Base-by-base conservation (phyloP, 2,888 invertebrate species). In the Blastobasis lacticolella region DNA sequence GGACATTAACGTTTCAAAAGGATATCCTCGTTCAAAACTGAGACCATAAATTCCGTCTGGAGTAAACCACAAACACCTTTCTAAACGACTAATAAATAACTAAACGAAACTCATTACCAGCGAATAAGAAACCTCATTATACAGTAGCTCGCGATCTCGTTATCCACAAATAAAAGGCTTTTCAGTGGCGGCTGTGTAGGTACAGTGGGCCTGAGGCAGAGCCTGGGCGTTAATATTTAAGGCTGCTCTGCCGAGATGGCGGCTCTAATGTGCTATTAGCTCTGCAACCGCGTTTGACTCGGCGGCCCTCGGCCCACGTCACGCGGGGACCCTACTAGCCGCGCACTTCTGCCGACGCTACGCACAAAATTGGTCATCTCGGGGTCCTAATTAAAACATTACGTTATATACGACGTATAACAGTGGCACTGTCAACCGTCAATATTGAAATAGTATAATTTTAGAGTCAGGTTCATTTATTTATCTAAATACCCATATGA, bases 221-320 rank as follows among this genome's bases (percentile, higher is more conserved):
- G 42, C 9, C n/a, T 42, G 42, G 64, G 73, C 75, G 76, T 81
- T 78, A 82, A 83, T 83, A 83, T 82, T 81, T 78, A 78, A 81
- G 78, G 70, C 71, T 69, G 63, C 66, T 69, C 67, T 62, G 67
- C 59, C 64, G 73, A 75, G 77, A 73, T 74, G 73, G 74, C 67
- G 67, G 66, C 72, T 77, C 77, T 82, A 81, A 82, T 81, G 81
- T 75, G 78, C 79, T 81, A 78, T 81, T 80, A 78, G 74, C 71
- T 58, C 59, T 65, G 62, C 60, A 72, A 68, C 74, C 72, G 66
- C 71, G 64, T 64, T 71, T 63, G 55, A 45, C 53, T 46, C 37
- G 38, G 43, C 49, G 40, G 38, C 49, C 45, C 46, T 38, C 6
- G 10, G 23, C 23, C 23, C 10, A 9, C 47, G 38, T 37, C 23